phyloP scores from a whole-genome alignment of 2,113 vertebrate species.

The Solea solea region DNA sequence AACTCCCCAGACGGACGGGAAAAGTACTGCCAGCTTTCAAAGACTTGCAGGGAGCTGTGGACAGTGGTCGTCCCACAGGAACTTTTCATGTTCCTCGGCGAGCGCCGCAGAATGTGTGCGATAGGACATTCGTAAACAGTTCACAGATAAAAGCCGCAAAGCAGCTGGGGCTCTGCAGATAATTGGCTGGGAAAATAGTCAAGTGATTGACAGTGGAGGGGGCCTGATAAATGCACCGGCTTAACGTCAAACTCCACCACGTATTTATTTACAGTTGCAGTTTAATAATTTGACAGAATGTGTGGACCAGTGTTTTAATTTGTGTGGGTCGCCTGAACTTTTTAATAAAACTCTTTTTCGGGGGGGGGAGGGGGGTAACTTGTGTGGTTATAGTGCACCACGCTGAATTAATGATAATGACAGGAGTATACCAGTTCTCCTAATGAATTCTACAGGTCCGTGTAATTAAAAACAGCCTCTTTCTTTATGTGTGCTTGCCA shows the following conservation, averaged over 20 bases:
- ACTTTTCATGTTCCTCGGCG: conserved; percentile 61
- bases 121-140: conserved; percentile 77
- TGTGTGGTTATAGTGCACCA: too few species aligned
- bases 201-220: conserved; percentile 59
- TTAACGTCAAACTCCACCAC: conserved; percentile 8
- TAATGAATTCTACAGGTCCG: background rate
- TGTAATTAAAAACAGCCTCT: background rate
- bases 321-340: too few species aligned
- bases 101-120: conserved; percentile 57
- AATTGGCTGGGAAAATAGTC: conserved; percentile 77
- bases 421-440: background rate
- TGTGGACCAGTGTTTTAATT: background rate
- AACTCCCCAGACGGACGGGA: conserved; percentile 33
- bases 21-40: conserved; percentile 33
- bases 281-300: background rate
- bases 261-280: background rate
- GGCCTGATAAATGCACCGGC: conserved; percentile 30
- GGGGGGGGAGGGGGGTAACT: too few species aligned
- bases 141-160: conserved; percentile 75
- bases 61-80: conserved; percentile 58
- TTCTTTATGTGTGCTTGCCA: too few species aligned
- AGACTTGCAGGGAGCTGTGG: conserved; percentile 50
- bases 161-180: conserved; percentile 70
- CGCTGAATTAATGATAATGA: background rate
- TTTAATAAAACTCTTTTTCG: too few species aligned